Percentiles rank a stretch among this genome's conserved stretches.
phyloP scores from a whole-genome alignment of 1,140 invertebrate species.

The Dendroctonus ponderosae region DNA sequence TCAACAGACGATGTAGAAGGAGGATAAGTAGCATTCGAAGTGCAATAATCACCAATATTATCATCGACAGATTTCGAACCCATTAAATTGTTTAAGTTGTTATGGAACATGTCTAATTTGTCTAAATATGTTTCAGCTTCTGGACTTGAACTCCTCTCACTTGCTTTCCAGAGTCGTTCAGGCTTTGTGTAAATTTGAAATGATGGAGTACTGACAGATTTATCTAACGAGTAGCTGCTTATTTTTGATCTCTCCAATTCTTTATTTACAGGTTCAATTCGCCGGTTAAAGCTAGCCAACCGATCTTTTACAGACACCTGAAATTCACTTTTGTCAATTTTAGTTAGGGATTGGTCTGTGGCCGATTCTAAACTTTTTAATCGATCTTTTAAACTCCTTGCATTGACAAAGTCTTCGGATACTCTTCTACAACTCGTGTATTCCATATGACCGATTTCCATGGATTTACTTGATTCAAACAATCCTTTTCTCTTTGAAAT shows the following conservation, averaged over 20 bases:
- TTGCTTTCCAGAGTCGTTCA: constrained; percentile 25
- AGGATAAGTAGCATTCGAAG: constrained; percentile 51
- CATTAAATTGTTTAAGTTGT: constrained; percentile 43
- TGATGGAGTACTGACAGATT: constrained; percentile 34
- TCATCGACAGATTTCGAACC: constrained; percentile 47
- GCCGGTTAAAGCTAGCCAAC: constrained; percentile 42
- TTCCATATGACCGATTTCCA: constrained; percentile 46
- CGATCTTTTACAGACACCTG: constrained; percentile 43
- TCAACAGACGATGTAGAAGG: constrained; percentile 56
- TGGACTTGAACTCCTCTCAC: constrained; percentile 42
- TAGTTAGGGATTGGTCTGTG: constrained; percentile 42
- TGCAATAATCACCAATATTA: constrained; percentile 48
- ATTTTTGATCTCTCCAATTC: constrained; percentile 39
- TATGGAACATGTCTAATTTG: constrained; percentile 45
- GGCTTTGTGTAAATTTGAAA: constrained; percentile 33
- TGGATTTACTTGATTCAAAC: constrained; percentile 65
- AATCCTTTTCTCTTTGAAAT: constrained; percentile 78
- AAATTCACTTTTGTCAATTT: constrained; percentile 38
- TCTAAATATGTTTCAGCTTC: constrained; percentile 45
- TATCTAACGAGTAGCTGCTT: constrained; percentile 40
- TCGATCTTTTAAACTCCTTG: constrained; percentile 70
- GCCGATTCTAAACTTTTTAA: constrained; percentile 63
- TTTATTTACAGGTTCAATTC: constrained; percentile 44
- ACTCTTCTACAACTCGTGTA: constrained; percentile 51
- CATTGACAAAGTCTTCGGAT: constrained; percentile 60